Base-by-base conservation (phyloP, 53 echinoderm and acorn worm genomes). In the Echinarachnius parma region DNA sequence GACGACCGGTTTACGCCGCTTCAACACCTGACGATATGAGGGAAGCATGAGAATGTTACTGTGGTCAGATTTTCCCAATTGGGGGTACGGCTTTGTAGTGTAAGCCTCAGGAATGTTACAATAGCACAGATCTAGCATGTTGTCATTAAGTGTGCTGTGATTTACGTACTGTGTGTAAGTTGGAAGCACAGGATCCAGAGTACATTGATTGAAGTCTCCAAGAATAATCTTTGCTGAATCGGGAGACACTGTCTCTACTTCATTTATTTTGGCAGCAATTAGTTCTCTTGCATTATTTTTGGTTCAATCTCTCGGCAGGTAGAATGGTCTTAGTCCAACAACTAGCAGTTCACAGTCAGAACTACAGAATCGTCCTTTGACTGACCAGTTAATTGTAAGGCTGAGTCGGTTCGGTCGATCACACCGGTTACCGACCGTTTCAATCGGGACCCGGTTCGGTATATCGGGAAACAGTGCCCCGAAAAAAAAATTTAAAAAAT, bases 171-270 rank as follows among this genome's bases (percentile, higher is more conserved):
- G 86, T 22, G 31, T 66, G 44, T 60, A 81, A 9, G 67, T 34
- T 11, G 81, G 69, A 46, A 86, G 44, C 34, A 37, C 35, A 20
- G 21, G 27, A 39, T 67, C 28, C 32, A 82, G 20, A 14, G 21
- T 62, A 61, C 82, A 86, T 31, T 82, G 57, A 46, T 86, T 82
- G 28, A 78, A 82, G 46, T 86, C 77, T 2, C 78, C 78, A 10
- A 86, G 28, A 11, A 86, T 60, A 15, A 77, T 34, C 61, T 81
- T 77, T 39, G 54, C 77, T 26, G 81, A 76, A 37, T 81, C 64
- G 1, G 62, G 78, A 61, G 81, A 81, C 21, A n/a, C 25, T 9
- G 59, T 39, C 34, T 86, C 82, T 18, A 67, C 42, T 21, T 50
- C 46, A 18, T 57, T 47, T 25, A 83, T 36, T 18, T 74, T 80